Evolutionary conservation across 2,888 invertebrate genomes (phyloP), one percentile per base, ranked within the genome.

Genomic region (Cenopis cana): DNA sequence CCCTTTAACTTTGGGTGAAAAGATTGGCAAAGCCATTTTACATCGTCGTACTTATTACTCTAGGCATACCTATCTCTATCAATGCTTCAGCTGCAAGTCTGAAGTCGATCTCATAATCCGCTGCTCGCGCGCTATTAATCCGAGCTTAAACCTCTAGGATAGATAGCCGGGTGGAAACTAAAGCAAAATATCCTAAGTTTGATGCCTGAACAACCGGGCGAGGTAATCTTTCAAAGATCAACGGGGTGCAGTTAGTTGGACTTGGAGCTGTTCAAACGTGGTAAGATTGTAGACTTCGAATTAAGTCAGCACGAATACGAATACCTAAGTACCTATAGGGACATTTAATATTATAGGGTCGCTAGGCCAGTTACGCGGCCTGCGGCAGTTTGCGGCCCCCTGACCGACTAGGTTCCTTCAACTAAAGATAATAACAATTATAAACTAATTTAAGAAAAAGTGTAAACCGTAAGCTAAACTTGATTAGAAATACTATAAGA

Each of bases 41-140:
- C 1, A 18, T 18, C 8, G 50, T 17, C 17, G 50, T 18, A 50
- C 50, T 50, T 50, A 18, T 8, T 49, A 49, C 2, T 33, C 9
- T 33, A 49, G 17, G 33, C 29, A 36, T 5, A 11, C 50, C 18
- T 52, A 46, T 59, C n/a, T 49, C 38, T 24, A 17, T 54, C 41
- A 46, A 62, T 62, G 24, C 64, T 54, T 64, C 52, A 69, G 62
- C 38, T 64, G 69, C 62, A 57, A 55, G 55, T 41, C 50, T 14
- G 38, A 33, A 56, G 69, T 57, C 57, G 56, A 64, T 64, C 64
- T 69, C 50, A 41, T 69, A 69, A 69, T 64, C 69, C 69, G 64
- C 38, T 38, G 56, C 64, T 56, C 50, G 24, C 56, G n/a, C 69
- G 57, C 64, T 64, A 50, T 69, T 69, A 69, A 69, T 64, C 56